A percentile compares a stretch with the other conserved stretches of the same genome.
Evolutionary conservation across 2,113 vertebrate species (phyloP).

Genomic region (Nerophis ophidion): DNA sequence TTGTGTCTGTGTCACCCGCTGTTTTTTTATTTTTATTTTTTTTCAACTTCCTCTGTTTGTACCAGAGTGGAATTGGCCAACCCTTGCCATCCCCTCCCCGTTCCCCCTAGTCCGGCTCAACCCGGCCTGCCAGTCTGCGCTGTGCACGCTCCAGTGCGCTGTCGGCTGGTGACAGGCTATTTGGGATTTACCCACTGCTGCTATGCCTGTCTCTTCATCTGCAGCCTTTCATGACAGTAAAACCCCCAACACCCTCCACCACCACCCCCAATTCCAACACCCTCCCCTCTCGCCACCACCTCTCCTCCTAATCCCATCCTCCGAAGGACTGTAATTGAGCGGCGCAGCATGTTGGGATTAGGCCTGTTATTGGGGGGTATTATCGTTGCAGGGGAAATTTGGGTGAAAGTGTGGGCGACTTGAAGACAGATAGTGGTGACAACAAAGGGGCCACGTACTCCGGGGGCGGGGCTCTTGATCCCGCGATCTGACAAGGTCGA

Average conservation of each 20-base stretch:
- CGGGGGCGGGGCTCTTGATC: slow-evolving; percentile 17
- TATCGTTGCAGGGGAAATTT: slow-evolving; percentile 58
- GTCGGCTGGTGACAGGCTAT: slow-evolving; percentile 74
- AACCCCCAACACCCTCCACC: slow-evolving; percentile 47
- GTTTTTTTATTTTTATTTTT: slow-evolving; percentile 49
- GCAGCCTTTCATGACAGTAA: slow-evolving; percentile 63
- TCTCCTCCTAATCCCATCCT: slow-evolving; percentile 67
- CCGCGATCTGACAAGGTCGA: slow-evolving; percentile 61
- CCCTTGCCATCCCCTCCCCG: slow-evolving; percentile 55
- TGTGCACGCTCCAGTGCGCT: slow-evolving; percentile 69
- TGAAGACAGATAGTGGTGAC: slow-evolving; percentile 28
- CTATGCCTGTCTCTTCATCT: slow-evolving; percentile 67
- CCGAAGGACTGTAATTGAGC: slow-evolving; percentile 74
- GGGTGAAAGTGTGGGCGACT: slow-evolving; percentile 44
- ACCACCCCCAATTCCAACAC: slow-evolving; percentile 1
- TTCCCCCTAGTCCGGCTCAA: slow-evolving; percentile 40
- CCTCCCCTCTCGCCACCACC: slow-evolving; percentile 26
- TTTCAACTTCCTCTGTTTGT: slow-evolving; percentile 51
- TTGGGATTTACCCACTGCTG: slow-evolving; percentile 73
- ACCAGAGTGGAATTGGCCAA: slow-evolving; percentile 58
- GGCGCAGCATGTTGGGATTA: slow-evolving; percentile 70
- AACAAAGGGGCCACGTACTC: background rate
- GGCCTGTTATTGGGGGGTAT: slow-evolving; percentile 64
- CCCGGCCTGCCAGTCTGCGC: slow-evolving; percentile 56
- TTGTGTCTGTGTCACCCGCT: slow-evolving; percentile 44